Evolutionary conservation across 2,113 vertebrate genomes (phyloP).

Genomic region (Indri indri): DNA sequence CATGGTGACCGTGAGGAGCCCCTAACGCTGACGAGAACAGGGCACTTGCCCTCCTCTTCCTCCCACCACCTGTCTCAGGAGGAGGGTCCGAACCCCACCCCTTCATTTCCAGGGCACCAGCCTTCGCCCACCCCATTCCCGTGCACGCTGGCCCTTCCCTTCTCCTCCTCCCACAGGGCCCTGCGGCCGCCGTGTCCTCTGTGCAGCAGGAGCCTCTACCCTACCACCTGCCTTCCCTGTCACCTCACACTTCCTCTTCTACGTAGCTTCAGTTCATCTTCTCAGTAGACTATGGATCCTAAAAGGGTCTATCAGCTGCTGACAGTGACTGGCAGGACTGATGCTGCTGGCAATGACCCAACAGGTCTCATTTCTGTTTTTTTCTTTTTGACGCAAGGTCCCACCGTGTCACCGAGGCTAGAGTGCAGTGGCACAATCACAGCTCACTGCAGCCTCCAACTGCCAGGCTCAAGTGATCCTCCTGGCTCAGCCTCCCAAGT

Average conservation of each 20-base stretch:
- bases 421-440: no score
- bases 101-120: background rate
- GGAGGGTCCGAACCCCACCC: background rate
- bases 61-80: background rate
- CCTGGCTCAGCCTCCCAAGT: no score
- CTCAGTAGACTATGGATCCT: background rate
- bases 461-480: no score
- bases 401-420: no score
- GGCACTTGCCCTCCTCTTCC: background rate
- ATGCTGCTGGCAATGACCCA: background rate
- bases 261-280: background rate
- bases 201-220: background rate
- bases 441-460: no score
- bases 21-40: background rate
- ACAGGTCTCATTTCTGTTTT: background rate
- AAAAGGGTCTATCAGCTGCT: background rate
- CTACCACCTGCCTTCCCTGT: background rate
- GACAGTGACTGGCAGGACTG: background rate
- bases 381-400: no score
- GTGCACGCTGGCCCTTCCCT: no score
- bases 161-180: background rate
- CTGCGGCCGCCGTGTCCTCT: background rate
- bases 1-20: rapidly evolving
- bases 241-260: background rate
- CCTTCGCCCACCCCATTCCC: background rate